Conservation (phyloP, 2,797 vertebrate species). For the Cephalopachus bancanus region DNA sequence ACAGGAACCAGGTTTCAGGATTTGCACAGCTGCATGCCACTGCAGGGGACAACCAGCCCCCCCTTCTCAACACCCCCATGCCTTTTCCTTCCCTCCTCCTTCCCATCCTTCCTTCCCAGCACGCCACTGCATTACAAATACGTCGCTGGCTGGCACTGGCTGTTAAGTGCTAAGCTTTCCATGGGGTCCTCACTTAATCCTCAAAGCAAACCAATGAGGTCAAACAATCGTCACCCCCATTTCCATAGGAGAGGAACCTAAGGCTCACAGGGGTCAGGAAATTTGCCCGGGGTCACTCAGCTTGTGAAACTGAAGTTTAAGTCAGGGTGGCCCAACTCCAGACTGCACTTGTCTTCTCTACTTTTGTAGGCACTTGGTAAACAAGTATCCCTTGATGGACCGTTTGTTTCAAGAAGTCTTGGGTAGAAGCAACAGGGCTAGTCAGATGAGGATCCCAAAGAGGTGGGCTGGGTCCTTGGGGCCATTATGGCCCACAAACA, state of each 20-base stretch:
- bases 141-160: rapidly evolving
- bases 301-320: neutral
- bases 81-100: neutral
- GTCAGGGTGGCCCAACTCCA: neutral
- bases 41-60: neutral
- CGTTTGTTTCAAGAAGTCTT: neutral
- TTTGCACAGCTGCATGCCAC: neutral
- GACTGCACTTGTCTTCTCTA: neutral
- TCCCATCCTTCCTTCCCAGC: neutral
- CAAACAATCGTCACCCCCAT: neutral
- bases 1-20: neutral
- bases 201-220: neutral
- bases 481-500: too few relatives aligned
- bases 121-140: neutral
- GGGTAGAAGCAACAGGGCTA: neutral
- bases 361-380: neutral
- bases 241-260: too few relatives aligned
- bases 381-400: neutral
- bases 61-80: too few relatives aligned
- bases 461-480: neutral
- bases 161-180: neutral
- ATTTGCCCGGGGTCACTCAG: too few relatives aligned
- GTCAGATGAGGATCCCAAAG: neutral
- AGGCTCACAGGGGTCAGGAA: neutral
- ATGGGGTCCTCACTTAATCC: neutral